Conservation (phyloP, 2,113 vertebrate species). For the Clinocottus analis region DNA sequence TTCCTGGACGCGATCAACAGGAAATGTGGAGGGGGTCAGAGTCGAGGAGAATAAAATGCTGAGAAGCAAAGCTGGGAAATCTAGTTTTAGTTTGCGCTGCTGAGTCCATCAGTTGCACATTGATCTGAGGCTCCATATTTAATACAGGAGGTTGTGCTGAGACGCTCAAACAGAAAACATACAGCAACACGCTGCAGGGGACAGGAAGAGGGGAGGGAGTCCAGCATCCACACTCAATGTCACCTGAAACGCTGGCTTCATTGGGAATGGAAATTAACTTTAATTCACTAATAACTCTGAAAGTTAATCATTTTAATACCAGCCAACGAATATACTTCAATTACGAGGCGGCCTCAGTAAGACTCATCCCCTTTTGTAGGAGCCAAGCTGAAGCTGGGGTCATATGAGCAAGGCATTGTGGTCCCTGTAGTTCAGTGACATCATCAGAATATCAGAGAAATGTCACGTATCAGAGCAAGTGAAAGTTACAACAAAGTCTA, state of each 20-base stretch:
- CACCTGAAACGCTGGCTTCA: neutral
- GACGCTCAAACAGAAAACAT: constrained; percentile 15
- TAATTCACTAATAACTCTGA: neutral
- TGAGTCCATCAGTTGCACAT: constrained; percentile 13
- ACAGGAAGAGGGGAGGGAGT: neutral
- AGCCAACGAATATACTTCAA: too few relatives aligned
- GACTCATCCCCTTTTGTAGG: too few relatives aligned
- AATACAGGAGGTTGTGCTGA: constrained; percentile 37
- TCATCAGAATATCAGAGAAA: too few relatives aligned
- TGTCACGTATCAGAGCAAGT: too few relatives aligned
- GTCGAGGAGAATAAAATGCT: constrained; percentile 24
- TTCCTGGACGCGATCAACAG: constrained; percentile 13
- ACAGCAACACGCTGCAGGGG: neutral
- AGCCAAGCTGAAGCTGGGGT: too few relatives aligned
- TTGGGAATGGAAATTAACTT: neutral
- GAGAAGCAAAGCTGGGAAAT: neutral
- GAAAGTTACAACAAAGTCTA: too few relatives aligned
- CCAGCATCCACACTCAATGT: too few relatives aligned
- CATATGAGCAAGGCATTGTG: too few relatives aligned
- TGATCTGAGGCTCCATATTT: constrained; percentile 32
- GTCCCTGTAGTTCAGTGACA: too few relatives aligned
- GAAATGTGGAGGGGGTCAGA: constrained; percentile 3
- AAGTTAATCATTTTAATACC: too few relatives aligned
- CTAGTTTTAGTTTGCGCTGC: constrained; percentile 22
- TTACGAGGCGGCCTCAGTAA: too few relatives aligned